phyloP scores from a whole-genome alignment of 2,113 vertebrate genomes.

The Hemibagrus wyckioides region DNA sequence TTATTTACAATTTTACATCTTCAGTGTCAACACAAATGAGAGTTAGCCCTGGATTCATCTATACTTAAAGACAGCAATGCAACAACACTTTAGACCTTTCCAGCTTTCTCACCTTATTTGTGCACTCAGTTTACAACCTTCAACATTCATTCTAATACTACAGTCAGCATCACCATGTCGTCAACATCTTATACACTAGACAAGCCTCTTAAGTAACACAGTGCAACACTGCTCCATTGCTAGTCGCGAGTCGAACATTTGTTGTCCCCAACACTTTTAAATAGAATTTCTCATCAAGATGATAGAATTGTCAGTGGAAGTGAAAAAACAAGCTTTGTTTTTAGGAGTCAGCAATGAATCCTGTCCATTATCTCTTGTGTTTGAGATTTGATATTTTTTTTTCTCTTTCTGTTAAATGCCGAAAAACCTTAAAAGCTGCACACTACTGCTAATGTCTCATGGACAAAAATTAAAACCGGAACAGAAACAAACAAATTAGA shows the following conservation, averaged over 20 bases:
- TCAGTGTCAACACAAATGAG: background rate
- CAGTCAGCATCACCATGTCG: no score
- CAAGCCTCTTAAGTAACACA: background rate
- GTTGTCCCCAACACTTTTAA: background rate
- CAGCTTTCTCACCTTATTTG: background rate
- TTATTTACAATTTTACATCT: no score
- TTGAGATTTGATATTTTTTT: no score
- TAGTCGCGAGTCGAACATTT: background rate
- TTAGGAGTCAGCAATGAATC: background rate
- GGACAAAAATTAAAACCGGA: background rate
- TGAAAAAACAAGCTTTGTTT: background rate
- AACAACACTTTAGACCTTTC: background rate
- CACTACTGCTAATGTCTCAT: background rate
- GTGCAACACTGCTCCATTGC: background rate
- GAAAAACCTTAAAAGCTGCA: no score
- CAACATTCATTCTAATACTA: background rate
- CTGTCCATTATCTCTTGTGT: background rate
- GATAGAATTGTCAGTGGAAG: background rate
- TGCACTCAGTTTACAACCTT: background rate
- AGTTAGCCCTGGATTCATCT: background rate
- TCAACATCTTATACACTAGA: no score
- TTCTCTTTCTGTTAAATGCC: no score
- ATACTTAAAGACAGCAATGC: background rate
- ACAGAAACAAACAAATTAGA: background rate
- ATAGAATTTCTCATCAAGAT: background rate